A percentile compares a stretch with the other conserved stretches of the same genome.
Evolutionary conservation across 2,113 vertebrate species (phyloP).

Genomic region (Ammospiza caudacuta): DNA sequence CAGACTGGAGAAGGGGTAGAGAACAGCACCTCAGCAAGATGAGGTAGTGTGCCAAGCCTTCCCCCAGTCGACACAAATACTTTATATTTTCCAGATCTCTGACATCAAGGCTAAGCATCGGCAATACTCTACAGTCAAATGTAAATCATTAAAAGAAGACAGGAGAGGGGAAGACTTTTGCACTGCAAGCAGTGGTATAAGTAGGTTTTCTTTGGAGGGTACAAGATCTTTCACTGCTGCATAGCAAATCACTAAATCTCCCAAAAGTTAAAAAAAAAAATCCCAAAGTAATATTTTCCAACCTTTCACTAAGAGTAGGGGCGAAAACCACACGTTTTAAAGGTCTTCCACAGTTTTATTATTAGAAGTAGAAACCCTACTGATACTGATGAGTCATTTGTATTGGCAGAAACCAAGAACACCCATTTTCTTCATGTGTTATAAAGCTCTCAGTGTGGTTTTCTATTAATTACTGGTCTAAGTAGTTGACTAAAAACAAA

Average conservation of each 20-base stretch:
- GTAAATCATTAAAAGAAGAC: neutral
- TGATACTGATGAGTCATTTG: slow-evolving; percentile 83
- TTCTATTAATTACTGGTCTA: slow-evolving; percentile 75
- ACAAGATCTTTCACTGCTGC: neutral
- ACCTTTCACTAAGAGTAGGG: slow-evolving; percentile 78
- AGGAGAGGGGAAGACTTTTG: neutral
- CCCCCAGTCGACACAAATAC: slow-evolving; percentile 22
- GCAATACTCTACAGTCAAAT: neutral
- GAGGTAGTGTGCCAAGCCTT: neutral
- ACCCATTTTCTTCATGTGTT: slow-evolving; percentile 75
- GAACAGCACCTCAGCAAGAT: neutral
- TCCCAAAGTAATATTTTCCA: slow-evolving; percentile 79
- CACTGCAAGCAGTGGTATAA: neutral
- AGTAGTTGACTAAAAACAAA: slow-evolving; percentile 58
- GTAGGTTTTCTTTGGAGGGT: neutral
- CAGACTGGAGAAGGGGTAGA: neutral
- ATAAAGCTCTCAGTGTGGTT: slow-evolving; percentile 66
- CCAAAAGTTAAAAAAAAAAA: neutral
- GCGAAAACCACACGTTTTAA: slow-evolving; percentile 75
- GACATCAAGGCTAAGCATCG: neutral
- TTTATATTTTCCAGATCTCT: slow-evolving; percentile 64
- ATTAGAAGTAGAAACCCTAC: slow-evolving; percentile 82
- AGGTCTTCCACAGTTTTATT: slow-evolving; percentile 81
- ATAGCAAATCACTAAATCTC: slow-evolving; percentile 34
- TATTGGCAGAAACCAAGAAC: slow-evolving; percentile 81